Percentiles rank a stretch among this genome's conserved stretches.
phyloP scores from a whole-genome alignment of 1,140 invertebrate genomes.

The Arctopsyche grandis region DNA sequence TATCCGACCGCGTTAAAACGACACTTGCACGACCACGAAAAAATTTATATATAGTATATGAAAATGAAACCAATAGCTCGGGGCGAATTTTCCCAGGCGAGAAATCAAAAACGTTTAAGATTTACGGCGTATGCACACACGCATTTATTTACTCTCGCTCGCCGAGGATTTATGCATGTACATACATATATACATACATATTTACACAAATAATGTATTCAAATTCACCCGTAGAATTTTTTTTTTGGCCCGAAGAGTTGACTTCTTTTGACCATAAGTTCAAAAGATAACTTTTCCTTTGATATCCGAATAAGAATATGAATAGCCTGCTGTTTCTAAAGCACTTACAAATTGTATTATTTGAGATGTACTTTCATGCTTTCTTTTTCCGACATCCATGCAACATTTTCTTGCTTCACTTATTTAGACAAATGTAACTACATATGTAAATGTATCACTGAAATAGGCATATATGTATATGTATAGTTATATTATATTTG shows the following conservation, averaged over 20 bases:
- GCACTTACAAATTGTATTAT: slow-evolving; percentile 25
- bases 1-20: too few relatives aligned
- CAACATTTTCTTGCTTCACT: not conserved
- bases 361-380: not conserved
- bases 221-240: too few relatives aligned
- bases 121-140: not conserved
- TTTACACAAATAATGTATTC: not conserved
- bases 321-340: slow-evolving; percentile 10
- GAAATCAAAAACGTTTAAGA: too few relatives aligned
- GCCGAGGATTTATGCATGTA: not conserved
- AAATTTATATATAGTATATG: too few relatives aligned
- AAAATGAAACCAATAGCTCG: too few relatives aligned
- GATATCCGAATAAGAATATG: slow-evolving; percentile 28
- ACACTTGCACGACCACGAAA: too few relatives aligned
- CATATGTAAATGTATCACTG: too few relatives aligned
- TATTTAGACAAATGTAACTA: too few relatives aligned
- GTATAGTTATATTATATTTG: too few relatives aligned
- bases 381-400: not conserved
- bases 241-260: not conserved
- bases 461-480: too few relatives aligned
- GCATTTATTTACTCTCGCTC: not conserved
- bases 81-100: too few relatives aligned
- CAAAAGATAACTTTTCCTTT: slow-evolving; percentile 41
- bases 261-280: slow-evolving; percentile 24
- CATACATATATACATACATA: not conserved